phyloP scores from a whole-genome alignment of 2,113 vertebrate genomes.

The Prietella phreatophila region DNA sequence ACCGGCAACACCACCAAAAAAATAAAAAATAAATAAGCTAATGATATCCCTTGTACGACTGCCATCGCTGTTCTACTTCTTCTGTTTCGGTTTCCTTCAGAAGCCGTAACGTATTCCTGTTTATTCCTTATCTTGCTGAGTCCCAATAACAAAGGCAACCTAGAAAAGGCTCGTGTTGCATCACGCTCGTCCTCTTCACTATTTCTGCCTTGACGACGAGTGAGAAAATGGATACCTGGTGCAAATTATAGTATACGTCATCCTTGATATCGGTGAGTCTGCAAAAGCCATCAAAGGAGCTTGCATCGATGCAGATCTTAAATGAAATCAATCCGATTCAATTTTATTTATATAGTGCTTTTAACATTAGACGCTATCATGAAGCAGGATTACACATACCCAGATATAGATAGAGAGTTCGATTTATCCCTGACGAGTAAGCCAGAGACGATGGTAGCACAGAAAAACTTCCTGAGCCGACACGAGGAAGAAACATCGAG shows the following conservation, averaged over 20 bases:
- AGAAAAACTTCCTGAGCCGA: not conserved
- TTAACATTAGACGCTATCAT: not conserved
- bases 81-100: not conserved
- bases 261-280: not conserved
- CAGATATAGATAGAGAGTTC: not conserved
- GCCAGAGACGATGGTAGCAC: not conserved
- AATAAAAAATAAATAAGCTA: not conserved
- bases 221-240: not conserved
- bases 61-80: not conserved
- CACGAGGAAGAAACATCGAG: not conserved
- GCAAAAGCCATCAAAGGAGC: not conserved
- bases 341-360: not conserved
- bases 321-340: not conserved
- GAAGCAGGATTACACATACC: not conserved
- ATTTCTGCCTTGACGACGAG: not conserved
- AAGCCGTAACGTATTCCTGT: not conserved
- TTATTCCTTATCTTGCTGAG: not conserved
- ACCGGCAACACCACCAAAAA: not conserved
- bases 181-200: not conserved
- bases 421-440: not conserved
- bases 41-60: not conserved
- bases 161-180: not conserved
- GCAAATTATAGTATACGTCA: not conserved
- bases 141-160: not conserved
- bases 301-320: not conserved